Conservation (phyloP, 2,113 vertebrate genomes). For the Anoura caudifer region DNA sequence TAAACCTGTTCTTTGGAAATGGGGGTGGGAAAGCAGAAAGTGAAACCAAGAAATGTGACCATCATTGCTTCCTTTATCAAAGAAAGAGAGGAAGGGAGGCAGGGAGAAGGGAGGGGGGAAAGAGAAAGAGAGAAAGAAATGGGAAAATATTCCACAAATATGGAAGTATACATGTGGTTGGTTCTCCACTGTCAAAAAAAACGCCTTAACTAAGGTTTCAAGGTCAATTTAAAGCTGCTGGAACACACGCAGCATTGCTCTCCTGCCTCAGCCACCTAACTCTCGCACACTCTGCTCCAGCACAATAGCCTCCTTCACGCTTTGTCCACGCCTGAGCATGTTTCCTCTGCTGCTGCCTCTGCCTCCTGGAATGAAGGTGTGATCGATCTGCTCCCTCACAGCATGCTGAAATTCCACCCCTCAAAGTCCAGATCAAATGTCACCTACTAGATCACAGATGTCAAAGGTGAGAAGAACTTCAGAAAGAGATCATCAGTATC, state of each 20-base stretch:
- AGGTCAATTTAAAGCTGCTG: neutral
- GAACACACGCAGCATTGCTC: neutral
- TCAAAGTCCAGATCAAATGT: neutral
- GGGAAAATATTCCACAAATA: neutral
- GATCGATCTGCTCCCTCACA: neutral
- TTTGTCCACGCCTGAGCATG: accelerated
- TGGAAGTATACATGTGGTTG: neutral
- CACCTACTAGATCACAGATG: neutral
- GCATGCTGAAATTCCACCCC: neutral
- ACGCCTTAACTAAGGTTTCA: neutral
- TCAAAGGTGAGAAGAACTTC: neutral
- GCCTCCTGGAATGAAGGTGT: neutral
- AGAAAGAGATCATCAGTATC: neutral
- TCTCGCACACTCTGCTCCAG: accelerated
- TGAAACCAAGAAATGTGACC: neutral
- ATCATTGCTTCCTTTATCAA: neutral
- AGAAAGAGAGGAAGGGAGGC: no score
- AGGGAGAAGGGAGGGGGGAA: no score
- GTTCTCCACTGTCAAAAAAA: neutral
- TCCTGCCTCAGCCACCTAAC: neutral
- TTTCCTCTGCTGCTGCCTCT: neutral
- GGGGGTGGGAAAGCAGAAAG: neutral
- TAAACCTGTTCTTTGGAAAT: neutral
- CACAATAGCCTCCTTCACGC: no score
- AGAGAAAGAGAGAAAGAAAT: neutral